Percentiles rank a stretch among this genome's conserved stretches.
phyloP scores from a whole-genome alignment of 2,113 vertebrate genomes.

The Oophaga pumilio region DNA sequence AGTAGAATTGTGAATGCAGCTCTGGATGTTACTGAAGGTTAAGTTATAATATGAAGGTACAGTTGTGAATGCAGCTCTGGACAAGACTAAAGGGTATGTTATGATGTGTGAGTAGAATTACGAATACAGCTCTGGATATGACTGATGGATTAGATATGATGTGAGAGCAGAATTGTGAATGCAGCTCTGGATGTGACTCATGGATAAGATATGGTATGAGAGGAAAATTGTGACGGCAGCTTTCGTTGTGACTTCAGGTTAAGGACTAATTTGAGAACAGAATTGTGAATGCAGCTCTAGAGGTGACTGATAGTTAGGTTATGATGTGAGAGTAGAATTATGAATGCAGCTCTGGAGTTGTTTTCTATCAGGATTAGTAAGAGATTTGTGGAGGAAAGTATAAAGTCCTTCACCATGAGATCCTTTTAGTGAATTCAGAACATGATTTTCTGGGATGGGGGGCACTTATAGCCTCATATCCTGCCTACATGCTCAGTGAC shows the following conservation, averaged over 20 bases:
- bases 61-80: not conserved
- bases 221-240: not conserved
- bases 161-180: not conserved
- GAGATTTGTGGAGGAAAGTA: too few species aligned
- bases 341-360: not conserved
- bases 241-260: too few species aligned
- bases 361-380: too few species aligned
- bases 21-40: not conserved
- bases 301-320: not conserved
- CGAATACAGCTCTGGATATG: too few species aligned
- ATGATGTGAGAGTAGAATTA: not conserved
- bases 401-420: not conserved
- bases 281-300: not conserved
- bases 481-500: too few species aligned
- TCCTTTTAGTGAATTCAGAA: not conserved
- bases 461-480: too few species aligned
- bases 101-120: too few species aligned
- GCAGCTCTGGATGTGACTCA: not conserved
- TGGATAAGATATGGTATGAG: not conserved
- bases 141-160: too few species aligned
- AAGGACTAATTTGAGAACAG: not conserved
- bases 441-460: too few species aligned
- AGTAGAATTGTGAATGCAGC: not conserved
- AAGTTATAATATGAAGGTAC: not conserved
- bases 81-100: too few species aligned